Conservation (phyloP, 2,797 vertebrate genomes). For the Cichlasoma orientale region DNA sequence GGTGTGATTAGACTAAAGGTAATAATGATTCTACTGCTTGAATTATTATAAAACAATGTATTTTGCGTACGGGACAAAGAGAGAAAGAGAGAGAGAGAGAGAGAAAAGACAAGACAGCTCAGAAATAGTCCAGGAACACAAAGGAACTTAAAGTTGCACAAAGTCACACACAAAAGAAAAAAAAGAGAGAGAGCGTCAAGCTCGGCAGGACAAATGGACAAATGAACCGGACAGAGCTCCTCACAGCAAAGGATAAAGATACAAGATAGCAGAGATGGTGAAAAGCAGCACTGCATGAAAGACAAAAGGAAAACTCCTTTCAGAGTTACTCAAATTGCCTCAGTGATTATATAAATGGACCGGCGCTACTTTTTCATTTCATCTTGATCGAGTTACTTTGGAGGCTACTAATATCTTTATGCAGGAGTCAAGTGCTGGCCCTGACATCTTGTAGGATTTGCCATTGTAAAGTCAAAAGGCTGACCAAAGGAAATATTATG, state of each 20-base stretch:
- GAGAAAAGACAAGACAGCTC: neutral
- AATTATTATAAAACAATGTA: conserved; percentile 1
- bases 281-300: conserved; percentile 8
- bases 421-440: neutral
- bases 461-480: conserved; percentile 20
- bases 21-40: neutral
- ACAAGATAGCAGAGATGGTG: conserved; percentile 21
- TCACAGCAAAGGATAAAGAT: conserved; percentile 24
- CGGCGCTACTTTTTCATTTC: conserved; percentile 1
- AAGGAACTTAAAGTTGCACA: conserved; percentile 9
- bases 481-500: conserved; percentile 13
- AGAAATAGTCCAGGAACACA: conserved; percentile 34
- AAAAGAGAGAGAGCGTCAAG: conserved; percentile 26
- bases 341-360: conserved; percentile 17
- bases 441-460: conserved; percentile 11
- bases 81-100: neutral
- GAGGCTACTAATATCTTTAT: conserved; percentile 6
- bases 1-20: conserved; percentile 40
- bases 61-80: neutral
- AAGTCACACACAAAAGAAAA: neutral
- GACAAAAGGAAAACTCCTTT: conserved; percentile 23
- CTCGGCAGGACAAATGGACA: conserved; percentile 36
- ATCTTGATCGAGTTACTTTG: conserved; percentile 6
- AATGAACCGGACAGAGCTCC: conserved; percentile 11
- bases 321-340: conserved; percentile 15